These are phyloP conservation scores for Pseudonaja textilis DNA, from an alignment of 2,113 vertebrate genomes.

Conservation along the genomic window DNA sequence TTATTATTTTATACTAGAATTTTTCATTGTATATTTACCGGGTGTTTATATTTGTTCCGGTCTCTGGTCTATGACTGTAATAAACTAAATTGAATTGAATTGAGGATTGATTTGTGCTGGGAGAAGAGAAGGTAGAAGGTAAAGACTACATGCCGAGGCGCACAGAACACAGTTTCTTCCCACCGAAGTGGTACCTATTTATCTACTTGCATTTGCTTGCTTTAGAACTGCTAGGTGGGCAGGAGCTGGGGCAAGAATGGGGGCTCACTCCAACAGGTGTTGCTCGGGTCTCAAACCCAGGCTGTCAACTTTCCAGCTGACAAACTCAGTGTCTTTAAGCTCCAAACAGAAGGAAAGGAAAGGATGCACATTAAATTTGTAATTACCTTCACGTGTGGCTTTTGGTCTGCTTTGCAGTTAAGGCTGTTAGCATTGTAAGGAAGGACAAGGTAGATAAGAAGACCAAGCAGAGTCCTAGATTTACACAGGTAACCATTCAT, in stretches of 20 bases:
- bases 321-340: neutral
- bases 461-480: neutral
- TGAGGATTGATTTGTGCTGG: neutral
- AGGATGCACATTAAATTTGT: neutral
- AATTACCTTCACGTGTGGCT: neutral
- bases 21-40: too few species aligned
- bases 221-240: neutral
- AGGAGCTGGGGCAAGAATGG: neutral
- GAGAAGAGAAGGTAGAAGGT: neutral
- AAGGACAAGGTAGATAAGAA: neutral
- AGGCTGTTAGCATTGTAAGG: neutral
- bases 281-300: neutral
- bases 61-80: too few species aligned
- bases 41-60: too few species aligned
- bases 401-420: neutral
- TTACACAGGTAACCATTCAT: neutral
- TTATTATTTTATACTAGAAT: too few species aligned
- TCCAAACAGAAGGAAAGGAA: neutral
- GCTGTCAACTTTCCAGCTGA: neutral
- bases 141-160: neutral
- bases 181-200: neutral
- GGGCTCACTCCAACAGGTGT: neutral
- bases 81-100: too few species aligned
- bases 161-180: neutral
- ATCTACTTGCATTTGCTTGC: neutral